Base-by-base conservation (phyloP, 1,140 invertebrate species). In the Aphelinus certus region DNA sequence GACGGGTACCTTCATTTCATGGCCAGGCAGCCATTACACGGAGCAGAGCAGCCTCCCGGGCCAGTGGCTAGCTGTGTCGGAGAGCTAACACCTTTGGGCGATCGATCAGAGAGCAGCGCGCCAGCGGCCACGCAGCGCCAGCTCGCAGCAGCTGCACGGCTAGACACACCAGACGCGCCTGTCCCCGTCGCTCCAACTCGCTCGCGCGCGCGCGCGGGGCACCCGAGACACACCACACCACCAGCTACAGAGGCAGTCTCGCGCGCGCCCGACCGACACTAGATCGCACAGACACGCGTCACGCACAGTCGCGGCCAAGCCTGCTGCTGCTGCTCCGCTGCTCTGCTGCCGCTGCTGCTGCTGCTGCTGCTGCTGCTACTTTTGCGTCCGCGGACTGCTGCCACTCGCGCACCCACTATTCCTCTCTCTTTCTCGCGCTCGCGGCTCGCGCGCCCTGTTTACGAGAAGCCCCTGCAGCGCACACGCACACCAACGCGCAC, bases 11-110 rank as follows among this genome's bases (percentile, higher is more conserved):
- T 92, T 92, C 91, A 53, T 53, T 85, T 87, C 85, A 88, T 85
- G 91, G 92, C 91, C 92, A 91, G 91, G 90, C 91, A 90, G 91
- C 92, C 92, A 92, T 92, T 92, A 91, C 91, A 91, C 89, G 4
- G 9, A 53, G 51, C 51, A 53, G 51, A 53, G 51, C 51, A 53
- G 51, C 51, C 4, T 4, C 51, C 4, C 51, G 51, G 51, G 51
- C 51, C 26, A 26, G 26, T 26, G 26, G 26, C 26, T 26, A 26
- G 26, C 26, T 26, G 26, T 26, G 26, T 26, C 26, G 26, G 26
- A 26, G 26, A 26, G 26, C 26, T 26, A 26, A 26, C 26, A 26
- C 26, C 26, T 26, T 26, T 26, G 26, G 26, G 26, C 26, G 26
- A 26, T 26, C 26, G 26, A 26, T 26, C 26, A 26, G 26, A 26